Evolutionary conservation across 92 coral and sea anemone genomes (phyloP), one percentile per base, ranked within the genome.

Genomic region (Phenganax stokvisi): DNA sequence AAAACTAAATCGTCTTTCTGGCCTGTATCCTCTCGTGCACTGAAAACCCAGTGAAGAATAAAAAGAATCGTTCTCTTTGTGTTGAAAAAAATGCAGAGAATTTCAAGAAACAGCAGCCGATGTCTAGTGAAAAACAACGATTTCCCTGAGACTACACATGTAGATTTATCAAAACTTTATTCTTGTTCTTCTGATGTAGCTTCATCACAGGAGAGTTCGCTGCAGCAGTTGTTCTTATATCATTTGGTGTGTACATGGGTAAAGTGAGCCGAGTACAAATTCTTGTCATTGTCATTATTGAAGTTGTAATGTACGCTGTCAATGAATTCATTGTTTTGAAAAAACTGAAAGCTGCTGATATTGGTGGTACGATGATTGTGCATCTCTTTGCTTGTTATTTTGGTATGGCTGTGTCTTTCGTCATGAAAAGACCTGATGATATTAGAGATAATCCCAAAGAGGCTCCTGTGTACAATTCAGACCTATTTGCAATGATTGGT

Each of bases 401-500:
- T 74, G 91, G 91, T 17, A 79, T 88, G 74, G 91, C 91, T 12
- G 74, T 88, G 44, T 76, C 89, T 20, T 82, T 86, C 12, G 85
- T 80, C 30, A 64, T 86, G n/a, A 73, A 71, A 69, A 64, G 77
- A 11, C 85, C 89, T 30, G 64, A 53, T 57, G 84, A 79, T 3
- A 89, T 60, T 25, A 20, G 57, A 27, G 56, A 75, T 27, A 56
- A 75, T 56, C 89, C 84, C 2, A 89, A 89, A 76, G 91, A 89
- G 63, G 89, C 56, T 51, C 77, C 89, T 0, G 80, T 75, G 31
- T 89, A 89, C 31, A 89, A 89, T 17, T 89, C 91, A 25, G 91
- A 89, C 62, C 37, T 89, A 51, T 89, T 89, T 71, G 89, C 91
- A 12, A 89, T 89, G 91, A 89, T 89, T 69, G 89, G 91, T 88